phyloP scores from a whole-genome alignment of 64 coral and sea anemone genomes.

The Pocillopora damicornis region DNA sequence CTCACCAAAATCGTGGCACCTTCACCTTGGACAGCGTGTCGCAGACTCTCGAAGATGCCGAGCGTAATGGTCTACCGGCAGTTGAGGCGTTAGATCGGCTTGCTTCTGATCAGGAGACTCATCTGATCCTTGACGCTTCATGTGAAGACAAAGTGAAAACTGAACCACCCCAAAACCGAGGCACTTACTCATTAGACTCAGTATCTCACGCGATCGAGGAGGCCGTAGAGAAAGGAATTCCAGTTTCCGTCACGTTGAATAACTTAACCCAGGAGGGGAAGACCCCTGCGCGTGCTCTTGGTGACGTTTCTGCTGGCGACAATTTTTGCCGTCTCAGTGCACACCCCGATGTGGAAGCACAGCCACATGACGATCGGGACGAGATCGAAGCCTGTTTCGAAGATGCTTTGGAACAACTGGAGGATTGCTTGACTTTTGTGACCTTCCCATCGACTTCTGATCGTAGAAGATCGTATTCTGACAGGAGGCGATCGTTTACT shows the following conservation, averaged over 20 bases:
- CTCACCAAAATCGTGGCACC: constrained; percentile 23
- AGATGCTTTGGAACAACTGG: constrained; percentile 22
- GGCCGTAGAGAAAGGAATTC: constrained; percentile 45
- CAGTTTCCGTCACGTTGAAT: constrained; percentile 57
- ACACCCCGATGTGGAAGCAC: neutral
- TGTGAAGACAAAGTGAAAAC: too few relatives aligned
- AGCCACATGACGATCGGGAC: neutral
- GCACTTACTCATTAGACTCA: constrained; percentile 37
- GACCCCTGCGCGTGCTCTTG: neutral
- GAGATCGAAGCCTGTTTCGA: constrained; percentile 30
- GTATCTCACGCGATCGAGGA: constrained; percentile 36
- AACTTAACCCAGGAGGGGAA: constrained; percentile 10
- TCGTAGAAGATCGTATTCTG: neutral
- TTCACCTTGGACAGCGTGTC: constrained; percentile 29
- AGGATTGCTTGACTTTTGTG: constrained; percentile 19
- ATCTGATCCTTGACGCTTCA: too few relatives aligned
- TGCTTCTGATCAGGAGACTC: too few relatives aligned
- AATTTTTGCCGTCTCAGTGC: neutral
- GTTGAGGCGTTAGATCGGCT: too few relatives aligned
- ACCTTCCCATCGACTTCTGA: neutral
- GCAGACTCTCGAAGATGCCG: constrained; percentile 23
- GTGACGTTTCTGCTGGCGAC: neutral
- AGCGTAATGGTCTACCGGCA: constrained; percentile 34
- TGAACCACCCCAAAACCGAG: constrained; percentile 24
- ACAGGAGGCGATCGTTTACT: neutral